Conservation (phyloP, 2,888 invertebrate genomes). For the Orthosia cruda region DNA sequence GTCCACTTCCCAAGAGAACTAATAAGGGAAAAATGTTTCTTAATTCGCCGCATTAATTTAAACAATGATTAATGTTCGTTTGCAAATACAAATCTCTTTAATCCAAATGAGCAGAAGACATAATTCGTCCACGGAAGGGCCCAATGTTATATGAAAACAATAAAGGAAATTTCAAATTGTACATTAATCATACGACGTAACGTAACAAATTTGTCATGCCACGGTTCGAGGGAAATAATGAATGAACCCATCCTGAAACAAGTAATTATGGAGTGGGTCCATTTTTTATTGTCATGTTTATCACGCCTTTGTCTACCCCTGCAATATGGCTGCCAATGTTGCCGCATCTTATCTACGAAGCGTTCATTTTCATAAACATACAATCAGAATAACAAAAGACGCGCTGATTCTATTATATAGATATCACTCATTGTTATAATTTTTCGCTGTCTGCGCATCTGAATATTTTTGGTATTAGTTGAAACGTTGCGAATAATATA, state of each 20-base stretch:
- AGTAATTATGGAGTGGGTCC: slow-evolving; percentile 76
- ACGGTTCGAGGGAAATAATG: slow-evolving; percentile 79
- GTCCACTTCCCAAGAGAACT: slow-evolving; percentile 34
- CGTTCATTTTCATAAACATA: slow-evolving; percentile 79
- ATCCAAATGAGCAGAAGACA: slow-evolving; percentile 49
- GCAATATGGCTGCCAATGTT: too few species aligned
- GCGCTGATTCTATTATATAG: too few species aligned
- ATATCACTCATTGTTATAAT: slow-evolving; percentile 75
- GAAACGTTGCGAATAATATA: slow-evolving; percentile 33
- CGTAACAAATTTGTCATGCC: slow-evolving; percentile 83
- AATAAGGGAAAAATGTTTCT: slow-evolving; percentile 39
- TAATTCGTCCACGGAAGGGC: slow-evolving; percentile 61
- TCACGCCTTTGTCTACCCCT: too few species aligned
- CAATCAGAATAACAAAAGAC: slow-evolving; percentile 80
- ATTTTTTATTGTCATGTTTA: too few species aligned
- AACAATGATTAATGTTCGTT: slow-evolving; percentile 45
- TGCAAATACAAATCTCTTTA: slow-evolving; percentile 50
- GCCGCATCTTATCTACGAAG: too few species aligned
- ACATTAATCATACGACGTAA: slow-evolving; percentile 80
- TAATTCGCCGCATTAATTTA: slow-evolving; percentile 44
- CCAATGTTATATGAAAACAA: slow-evolving; percentile 76
- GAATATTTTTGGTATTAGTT: slow-evolving; percentile 67
- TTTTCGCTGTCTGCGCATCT: slow-evolving; percentile 69
- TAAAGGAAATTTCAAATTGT: slow-evolving; percentile 80
- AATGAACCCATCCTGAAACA: slow-evolving; percentile 80